Percentiles rank a stretch among this genome's conserved stretches.
Evolutionary conservation across 2,113 vertebrate species (phyloP).

Genomic region (Herpailurus yagouaroundi): DNA sequence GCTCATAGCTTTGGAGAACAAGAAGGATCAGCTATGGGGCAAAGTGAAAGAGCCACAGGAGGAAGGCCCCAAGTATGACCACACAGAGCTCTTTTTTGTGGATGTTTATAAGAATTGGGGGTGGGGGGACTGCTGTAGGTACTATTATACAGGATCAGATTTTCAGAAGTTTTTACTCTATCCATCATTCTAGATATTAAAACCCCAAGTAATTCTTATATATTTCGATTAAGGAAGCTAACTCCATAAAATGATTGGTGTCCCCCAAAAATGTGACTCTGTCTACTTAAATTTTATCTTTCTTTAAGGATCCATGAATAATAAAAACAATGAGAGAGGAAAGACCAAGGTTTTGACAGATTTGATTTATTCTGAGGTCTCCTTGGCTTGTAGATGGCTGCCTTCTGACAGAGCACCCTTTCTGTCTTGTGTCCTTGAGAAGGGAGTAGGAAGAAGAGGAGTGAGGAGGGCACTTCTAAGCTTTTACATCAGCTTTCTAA

Average conservation of each 20-base stretch:
- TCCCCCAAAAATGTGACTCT: neutral
- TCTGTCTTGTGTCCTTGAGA: neutral
- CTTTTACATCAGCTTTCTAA: neutral
- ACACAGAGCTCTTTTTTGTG: neutral
- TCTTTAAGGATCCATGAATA: neutral
- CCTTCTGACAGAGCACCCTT: neutral
- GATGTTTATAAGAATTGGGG: neutral
- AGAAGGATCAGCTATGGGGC: neutral
- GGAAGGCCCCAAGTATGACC: too few species aligned
- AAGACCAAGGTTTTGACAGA: neutral
- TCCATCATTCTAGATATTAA: neutral
- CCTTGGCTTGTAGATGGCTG: neutral
- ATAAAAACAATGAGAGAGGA: neutral
- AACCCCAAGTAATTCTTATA: neutral
- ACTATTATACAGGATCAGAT: neutral
- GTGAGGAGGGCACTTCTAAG: neutral
- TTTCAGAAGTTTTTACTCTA: neutral
- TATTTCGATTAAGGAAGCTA: neutral
- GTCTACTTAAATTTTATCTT: neutral
- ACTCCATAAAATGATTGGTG: neutral
- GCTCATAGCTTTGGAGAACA: neutral
- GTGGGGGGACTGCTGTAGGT: neutral
- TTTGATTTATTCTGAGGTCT: neutral
- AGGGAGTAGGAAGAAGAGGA: neutral
- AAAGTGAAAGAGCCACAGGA: neutral